Percentiles rank a stretch among this genome's conserved stretches.
These are phyloP conservation scores for Molorchus minor DNA, from an alignment of 2,888 invertebrate species.

Conservation along the genomic window DNA sequence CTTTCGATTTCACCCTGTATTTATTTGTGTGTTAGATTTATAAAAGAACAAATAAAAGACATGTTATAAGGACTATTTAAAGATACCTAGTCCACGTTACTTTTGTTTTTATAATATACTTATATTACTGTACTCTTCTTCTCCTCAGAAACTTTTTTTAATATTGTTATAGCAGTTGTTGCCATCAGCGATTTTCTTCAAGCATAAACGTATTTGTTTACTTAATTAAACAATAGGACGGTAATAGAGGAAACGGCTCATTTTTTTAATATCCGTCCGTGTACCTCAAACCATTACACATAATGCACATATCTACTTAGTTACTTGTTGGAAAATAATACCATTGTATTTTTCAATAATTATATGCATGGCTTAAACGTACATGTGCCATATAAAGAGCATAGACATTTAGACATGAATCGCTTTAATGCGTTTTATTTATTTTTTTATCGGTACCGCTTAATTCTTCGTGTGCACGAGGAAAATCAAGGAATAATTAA, in stretches of 20 bases:
- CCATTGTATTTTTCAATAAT: neutral
- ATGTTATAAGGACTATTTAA: too few species aligned
- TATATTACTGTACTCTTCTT: too few species aligned
- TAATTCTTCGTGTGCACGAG: slow-evolving; percentile 1
- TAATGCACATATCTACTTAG: neutral
- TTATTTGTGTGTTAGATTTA: too few species aligned
- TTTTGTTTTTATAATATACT: too few species aligned
- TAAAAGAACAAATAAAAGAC: too few species aligned
- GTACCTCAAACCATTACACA: neutral
- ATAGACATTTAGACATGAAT: neutral
- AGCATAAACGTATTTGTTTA: too few species aligned
- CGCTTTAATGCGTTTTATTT: slow-evolving; percentile 11
- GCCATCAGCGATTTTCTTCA: too few species aligned
- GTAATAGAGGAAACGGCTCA: neutral
- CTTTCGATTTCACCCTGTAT: too few species aligned
- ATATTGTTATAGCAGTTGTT: too few species aligned
- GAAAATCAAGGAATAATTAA: slow-evolving; percentile 18
- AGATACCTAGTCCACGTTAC: too few species aligned
- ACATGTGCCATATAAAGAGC: neutral
- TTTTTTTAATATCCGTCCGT: neutral
- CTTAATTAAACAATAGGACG: neutral
- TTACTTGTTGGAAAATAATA: neutral
- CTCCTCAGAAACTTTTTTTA: too few species aligned
- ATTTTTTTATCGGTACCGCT: slow-evolving; percentile 5
- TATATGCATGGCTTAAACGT: neutral